phyloP scores from a whole-genome alignment of 2,888 invertebrate genomes.

The Vannuccia rotundouncinata region DNA sequence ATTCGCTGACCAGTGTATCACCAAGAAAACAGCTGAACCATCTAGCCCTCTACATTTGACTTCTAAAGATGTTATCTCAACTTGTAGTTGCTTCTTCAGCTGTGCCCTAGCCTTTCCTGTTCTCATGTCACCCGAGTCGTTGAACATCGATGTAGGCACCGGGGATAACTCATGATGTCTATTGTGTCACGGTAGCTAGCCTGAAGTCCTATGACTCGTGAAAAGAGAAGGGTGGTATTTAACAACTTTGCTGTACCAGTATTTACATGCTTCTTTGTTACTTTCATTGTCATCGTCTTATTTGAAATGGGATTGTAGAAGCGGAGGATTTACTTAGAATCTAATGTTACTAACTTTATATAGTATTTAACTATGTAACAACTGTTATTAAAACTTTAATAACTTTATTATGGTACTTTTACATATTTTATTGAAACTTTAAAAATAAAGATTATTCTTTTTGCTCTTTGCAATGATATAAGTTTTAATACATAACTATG shows the following conservation, averaged over 20 bases:
- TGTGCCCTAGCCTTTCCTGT: constrained; percentile 39
- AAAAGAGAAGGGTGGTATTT: constrained; percentile 21
- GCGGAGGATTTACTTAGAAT: too few species aligned
- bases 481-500: too few species aligned
- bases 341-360: too few species aligned
- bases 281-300: constrained; percentile 20
- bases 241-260: constrained; percentile 24
- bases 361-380: too few species aligned
- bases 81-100: constrained; percentile 36
- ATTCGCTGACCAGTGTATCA: constrained; percentile 40
- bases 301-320: constrained; percentile 22
- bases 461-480: too few species aligned
- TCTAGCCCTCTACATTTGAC: constrained; percentile 38
- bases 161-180: constrained; percentile 40
- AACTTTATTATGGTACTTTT: too few species aligned
- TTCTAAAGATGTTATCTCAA: not conserved
- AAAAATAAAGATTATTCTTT: too few species aligned
- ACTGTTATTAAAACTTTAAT: too few species aligned
- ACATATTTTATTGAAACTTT: too few species aligned
- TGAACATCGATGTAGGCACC: constrained; percentile 41
- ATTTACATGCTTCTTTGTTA: constrained; percentile 21
- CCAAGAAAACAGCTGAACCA: constrained; percentile 41
- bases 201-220: constrained; percentile 39
- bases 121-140: constrained; percentile 41
- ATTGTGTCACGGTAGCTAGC: constrained; percentile 22